Evolutionary conservation across 2,797 vertebrate genomes (phyloP).

Genomic region (Arctocebus calabarensis): DNA sequence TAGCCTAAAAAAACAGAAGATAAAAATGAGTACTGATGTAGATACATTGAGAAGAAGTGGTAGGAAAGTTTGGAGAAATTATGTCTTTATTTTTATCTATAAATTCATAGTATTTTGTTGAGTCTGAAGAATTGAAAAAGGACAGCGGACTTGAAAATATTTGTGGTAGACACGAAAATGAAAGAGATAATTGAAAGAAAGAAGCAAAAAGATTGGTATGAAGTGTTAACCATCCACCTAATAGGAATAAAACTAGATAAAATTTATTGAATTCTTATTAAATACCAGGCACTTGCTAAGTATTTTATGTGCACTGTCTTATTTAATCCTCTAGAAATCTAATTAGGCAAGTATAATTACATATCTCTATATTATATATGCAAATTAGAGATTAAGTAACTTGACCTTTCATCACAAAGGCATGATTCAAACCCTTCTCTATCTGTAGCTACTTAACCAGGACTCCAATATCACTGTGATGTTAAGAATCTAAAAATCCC

Average conservation of each 20-base stretch:
- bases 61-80: not conserved
- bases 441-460: not conserved
- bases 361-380: constrained; percentile 54
- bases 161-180: not conserved
- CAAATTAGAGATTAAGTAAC: constrained; percentile 59
- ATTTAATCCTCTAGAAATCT: constrained; percentile 63
- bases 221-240: constrained; percentile 56
- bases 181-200: constrained; percentile 4
- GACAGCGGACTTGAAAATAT: not conserved
- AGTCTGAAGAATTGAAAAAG: not conserved
- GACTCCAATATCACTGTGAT: not conserved
- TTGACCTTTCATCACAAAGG: constrained; percentile 59
- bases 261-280: constrained; percentile 74
- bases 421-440: constrained; percentile 50
- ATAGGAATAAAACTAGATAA: constrained; percentile 54
- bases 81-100: constrained; percentile 32
- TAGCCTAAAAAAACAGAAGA: not conserved
- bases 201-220: constrained; percentile 25
- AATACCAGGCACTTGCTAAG: not conserved
- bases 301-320: constrained; percentile 68
- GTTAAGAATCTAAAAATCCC: constrained; percentile 45
- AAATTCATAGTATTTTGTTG: not conserved
- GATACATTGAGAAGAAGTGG: not conserved
- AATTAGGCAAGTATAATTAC: constrained; percentile 69
- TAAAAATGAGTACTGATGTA: not conserved